Conservation (phyloP, 2,113 vertebrate genomes). For the Strix aluco region DNA sequence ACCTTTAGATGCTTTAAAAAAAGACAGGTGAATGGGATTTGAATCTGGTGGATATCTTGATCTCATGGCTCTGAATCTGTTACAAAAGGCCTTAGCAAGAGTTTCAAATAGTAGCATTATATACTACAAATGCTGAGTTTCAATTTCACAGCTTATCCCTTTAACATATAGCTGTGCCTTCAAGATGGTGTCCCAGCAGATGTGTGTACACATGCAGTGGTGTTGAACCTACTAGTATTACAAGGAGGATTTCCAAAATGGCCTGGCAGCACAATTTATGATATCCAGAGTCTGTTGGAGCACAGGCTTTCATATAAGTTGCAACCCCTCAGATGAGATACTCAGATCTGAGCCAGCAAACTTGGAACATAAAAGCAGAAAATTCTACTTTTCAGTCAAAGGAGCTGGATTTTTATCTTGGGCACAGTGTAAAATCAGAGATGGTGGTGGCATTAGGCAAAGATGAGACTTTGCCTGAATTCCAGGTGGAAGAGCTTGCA, state of each 20-base stretch:
- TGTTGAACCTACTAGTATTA: accelerated
- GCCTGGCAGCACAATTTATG: not conserved
- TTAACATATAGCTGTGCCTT: not conserved
- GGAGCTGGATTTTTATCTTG: not conserved
- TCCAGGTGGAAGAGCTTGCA: not conserved
- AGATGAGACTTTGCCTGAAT: not conserved
- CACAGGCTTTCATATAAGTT: not conserved
- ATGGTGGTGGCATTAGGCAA: not conserved
- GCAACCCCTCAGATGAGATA: not conserved
- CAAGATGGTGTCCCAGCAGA: not conserved
- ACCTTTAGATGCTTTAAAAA: not conserved
- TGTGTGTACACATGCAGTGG: accelerated
- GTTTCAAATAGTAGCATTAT: not conserved
- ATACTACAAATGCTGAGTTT: not conserved
- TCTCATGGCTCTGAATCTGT: not conserved
- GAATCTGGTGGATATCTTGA: accelerated
- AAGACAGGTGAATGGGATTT: not conserved
- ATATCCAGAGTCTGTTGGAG: not conserved
- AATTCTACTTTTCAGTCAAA: not conserved
- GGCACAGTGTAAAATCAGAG: not conserved
- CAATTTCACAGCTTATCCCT: not conserved
- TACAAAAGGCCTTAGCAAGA: not conserved
- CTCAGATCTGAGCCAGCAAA: not conserved
- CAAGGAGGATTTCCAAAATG: not conserved
- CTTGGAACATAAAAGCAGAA: not conserved